Evolutionary conservation across 2,888 invertebrate species (phyloP).

Genomic region (Sinhomidia bicolor): DNA sequence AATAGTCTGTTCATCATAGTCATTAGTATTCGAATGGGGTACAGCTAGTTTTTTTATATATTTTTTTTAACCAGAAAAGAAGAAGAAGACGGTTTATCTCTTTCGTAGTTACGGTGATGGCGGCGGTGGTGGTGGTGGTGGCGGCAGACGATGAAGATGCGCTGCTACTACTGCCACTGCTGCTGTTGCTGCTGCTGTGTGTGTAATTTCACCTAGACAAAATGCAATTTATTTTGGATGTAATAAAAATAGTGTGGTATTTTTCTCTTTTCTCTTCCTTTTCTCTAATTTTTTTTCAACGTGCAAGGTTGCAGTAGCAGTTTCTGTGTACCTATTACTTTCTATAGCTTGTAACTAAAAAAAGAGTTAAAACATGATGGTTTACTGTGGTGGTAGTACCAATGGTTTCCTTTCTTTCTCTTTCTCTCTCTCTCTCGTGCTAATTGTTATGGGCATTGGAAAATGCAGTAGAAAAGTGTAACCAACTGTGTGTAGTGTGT

Average conservation of each 20-base stretch:
- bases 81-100: background rate
- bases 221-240: slow-evolving; percentile 1
- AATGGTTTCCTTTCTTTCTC: background rate
- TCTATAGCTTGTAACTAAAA: too few species aligned
- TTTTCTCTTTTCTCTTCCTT: too few species aligned
- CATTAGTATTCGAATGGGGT: slow-evolving; percentile 28
- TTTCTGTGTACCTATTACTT: too few species aligned
- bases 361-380: too few species aligned
- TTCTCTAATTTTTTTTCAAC: too few species aligned
- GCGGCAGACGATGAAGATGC: too few species aligned
- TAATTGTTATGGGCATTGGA: slow-evolving; percentile 13
- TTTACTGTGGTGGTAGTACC: too few species aligned
- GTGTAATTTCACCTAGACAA: background rate
- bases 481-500: background rate
- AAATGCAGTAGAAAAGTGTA: slow-evolving; percentile 17
- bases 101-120: background rate
- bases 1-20: slow-evolving; percentile 18
- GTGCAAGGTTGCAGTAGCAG: background rate
- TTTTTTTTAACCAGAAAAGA: background rate
- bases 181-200: too few species aligned
- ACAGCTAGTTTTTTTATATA: background rate
- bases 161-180: too few species aligned
- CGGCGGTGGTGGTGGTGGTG: too few species aligned
- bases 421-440: background rate
- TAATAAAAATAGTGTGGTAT: background rate